Base-by-base conservation (phyloP, 2,888 invertebrate species). In the Tetragnatha montana region DNA sequence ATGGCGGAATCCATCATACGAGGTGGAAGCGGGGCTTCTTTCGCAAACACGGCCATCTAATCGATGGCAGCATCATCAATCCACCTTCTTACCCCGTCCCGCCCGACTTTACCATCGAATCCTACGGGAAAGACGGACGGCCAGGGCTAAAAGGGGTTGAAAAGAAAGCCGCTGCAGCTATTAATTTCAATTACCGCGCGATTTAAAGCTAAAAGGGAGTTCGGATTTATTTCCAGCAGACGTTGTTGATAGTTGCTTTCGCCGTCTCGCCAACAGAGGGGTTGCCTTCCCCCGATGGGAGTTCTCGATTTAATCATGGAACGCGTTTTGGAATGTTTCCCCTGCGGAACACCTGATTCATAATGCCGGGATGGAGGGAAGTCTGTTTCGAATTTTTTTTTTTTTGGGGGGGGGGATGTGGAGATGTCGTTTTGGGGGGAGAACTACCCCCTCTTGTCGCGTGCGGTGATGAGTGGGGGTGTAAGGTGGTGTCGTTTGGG, bases 131-230 rank as follows among this genome's bases (percentile, higher is more conserved):
- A 49, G 21, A 21, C n/a, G 49, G 76, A 35, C 35, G 35, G 12
- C 14, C 6, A 73, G 21, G 14, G 14, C 21, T 35, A 12, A 8
- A 21, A 14, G 14, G 73, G 14, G 35, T 35, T 35, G 49, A 76
- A 76, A 76, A 76, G 76, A 47, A 49, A 76, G 50, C 35, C 35
- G 4, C 35, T 35, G 35, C 35, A 35, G 12, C 86, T 74, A 79
- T 86, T 86, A 86, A 86, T 86, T 73, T 86, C 86, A 86, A 86
- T 86, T 86, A 86, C 60, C 74, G 21, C 19, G 49, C 86, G 74
- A 80, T 86, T 86, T 80, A 80, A 80, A 80, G 80, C 71, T 35
- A 51, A 86, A n/a, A 73, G 79, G 49, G 60, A n/a, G 60, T 12
- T 17, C 71, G 68, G 73, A 73, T 79, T 50, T 71, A 86, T 86